Evolutionary conservation across 1,140 invertebrate species (phyloP).

Genomic region (Aphaenogaster ashmeadi): DNA sequence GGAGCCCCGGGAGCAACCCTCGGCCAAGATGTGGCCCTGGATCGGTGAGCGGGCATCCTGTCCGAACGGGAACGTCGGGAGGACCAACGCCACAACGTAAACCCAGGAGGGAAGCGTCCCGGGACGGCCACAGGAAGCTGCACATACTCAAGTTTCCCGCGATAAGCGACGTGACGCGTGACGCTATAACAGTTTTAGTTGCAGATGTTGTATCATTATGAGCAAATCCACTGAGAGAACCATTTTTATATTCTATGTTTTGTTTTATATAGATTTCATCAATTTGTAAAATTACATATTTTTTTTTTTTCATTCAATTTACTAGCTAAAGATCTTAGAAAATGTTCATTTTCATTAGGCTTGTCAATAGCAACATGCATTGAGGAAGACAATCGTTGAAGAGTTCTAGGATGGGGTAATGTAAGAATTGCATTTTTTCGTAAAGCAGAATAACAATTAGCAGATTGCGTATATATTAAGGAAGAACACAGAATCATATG

Average conservation of each 20-base stretch:
- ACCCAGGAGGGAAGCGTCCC: no score
- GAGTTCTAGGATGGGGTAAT: not conserved
- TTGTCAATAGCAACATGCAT: not conserved
- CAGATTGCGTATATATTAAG: not conserved
- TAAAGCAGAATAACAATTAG: not conserved
- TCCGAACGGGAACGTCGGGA: no score
- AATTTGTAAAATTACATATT: not conserved
- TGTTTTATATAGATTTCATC: not conserved
- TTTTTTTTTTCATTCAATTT: not conserved
- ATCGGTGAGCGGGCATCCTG: no score
- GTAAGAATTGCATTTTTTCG: not conserved
- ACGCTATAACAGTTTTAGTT: not conserved
- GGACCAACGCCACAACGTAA: no score
- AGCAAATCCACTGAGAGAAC: not conserved
- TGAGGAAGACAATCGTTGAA: not conserved
- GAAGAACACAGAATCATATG: not conserved
- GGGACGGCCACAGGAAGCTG: no score
- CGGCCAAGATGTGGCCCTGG: no score
- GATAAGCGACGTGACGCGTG: no score
- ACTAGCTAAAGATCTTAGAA: not conserved
- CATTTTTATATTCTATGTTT: conserved; percentile 3
- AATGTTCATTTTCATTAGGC: not conserved
- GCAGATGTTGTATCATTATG: not conserved
- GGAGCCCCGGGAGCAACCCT: no score
- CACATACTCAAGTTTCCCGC: no score